phyloP scores from a whole-genome alignment of 2,888 invertebrate genomes.

The Macropis europaea region DNA sequence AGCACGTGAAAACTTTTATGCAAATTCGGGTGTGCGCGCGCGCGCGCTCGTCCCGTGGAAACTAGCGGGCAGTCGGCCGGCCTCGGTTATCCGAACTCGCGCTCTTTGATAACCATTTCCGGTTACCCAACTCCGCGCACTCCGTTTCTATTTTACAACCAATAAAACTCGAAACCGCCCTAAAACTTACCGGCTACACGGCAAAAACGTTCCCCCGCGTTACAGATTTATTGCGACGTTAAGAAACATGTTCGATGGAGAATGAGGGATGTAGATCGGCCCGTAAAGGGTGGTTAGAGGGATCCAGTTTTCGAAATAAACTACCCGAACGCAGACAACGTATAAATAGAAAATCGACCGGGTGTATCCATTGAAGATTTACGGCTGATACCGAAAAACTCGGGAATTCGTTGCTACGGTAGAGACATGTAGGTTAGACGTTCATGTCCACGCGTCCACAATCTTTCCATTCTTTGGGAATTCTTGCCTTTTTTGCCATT shows the following conservation, averaged over 20 bases:
- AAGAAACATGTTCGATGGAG: background rate
- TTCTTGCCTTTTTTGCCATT: too few species aligned
- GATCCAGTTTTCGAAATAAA: too few species aligned
- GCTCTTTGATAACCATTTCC: background rate
- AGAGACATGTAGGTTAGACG: too few species aligned
- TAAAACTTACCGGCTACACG: background rate
- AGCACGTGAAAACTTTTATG: background rate
- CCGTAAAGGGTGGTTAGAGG: too few species aligned
- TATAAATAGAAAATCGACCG: too few species aligned
- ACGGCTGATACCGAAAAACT: too few species aligned
- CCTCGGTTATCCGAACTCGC: background rate
- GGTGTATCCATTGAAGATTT: too few species aligned
- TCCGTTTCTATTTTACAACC: slow-evolving; percentile 1
- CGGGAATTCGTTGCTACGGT: too few species aligned
- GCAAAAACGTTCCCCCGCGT: background rate
- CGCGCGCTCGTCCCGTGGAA: background rate
- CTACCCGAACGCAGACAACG: too few species aligned
- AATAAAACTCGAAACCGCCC: background rate
- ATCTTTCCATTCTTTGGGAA: too few species aligned
- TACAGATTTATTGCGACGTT: background rate
- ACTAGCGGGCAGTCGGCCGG: background rate
- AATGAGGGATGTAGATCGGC: background rate
- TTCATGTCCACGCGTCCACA: too few species aligned
- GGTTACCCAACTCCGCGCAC: background rate
- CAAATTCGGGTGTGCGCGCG: too few species aligned